Percentiles rank a stretch among this genome's conserved stretches.
Evolutionary conservation across 2,797 vertebrate species (phyloP).

Genomic region (Mormyrops attenuatus): DNA sequence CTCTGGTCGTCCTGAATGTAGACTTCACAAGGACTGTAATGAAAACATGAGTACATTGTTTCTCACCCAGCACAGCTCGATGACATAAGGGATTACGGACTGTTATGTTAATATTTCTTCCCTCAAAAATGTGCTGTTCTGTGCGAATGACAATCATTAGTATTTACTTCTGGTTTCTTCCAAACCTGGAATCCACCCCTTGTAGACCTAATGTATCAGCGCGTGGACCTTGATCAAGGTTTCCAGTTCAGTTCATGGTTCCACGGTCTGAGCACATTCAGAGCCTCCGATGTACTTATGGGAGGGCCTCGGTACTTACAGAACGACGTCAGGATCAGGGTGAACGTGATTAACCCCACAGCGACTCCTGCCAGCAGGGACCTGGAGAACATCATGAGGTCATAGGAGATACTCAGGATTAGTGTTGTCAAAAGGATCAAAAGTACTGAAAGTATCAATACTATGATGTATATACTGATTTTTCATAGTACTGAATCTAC

Average conservation of each 20-base stretch:
- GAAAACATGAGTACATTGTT: background rate
- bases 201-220: background rate
- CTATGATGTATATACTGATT: background rate
- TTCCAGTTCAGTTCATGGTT: background rate
- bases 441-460: background rate
- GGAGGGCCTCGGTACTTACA: conserved; percentile 45
- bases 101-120: background rate
- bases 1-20: conserved; percentile 37
- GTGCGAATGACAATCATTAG: background rate
- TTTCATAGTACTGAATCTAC: background rate
- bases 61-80: background rate
- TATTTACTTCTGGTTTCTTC: background rate
- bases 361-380: conserved; percentile 44
- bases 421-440: background rate
- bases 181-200: background rate
- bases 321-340: conserved; percentile 39
- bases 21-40: conserved; percentile 53
- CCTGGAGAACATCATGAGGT: conserved; percentile 37
- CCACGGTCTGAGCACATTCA: background rate
- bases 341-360: conserved; percentile 29
- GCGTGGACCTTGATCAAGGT: background rate
- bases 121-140: background rate
- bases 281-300: background rate
- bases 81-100: too few species aligned
- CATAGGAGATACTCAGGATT: background rate